These are phyloP conservation scores for Rhinolophus sinicus DNA, from an alignment of 2,113 vertebrate species.

Conservation along the genomic window DNA sequence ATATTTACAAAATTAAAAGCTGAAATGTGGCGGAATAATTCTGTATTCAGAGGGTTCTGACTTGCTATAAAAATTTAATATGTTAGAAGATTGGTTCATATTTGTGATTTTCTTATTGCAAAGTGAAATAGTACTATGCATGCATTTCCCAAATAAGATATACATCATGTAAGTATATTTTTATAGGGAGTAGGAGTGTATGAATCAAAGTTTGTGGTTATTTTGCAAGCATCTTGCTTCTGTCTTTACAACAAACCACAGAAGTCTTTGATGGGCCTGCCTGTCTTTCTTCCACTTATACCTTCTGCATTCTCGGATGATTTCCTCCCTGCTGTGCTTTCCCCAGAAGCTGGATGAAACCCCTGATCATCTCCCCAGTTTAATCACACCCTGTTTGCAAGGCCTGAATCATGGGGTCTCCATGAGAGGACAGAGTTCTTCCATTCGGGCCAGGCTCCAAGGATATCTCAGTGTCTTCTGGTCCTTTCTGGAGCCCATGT, in stretches of 20 bases:
- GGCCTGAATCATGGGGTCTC: not conserved
- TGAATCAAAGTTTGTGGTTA: not conserved
- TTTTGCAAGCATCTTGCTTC: not conserved
- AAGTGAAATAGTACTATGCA: not conserved
- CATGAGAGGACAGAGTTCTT: not conserved
- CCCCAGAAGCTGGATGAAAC: not conserved
- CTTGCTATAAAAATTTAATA: not conserved
- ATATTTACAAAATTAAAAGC: slow-evolving; percentile 4
- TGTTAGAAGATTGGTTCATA: not conserved
- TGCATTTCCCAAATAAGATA: not conserved
- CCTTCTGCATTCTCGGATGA: not conserved
- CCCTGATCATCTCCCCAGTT: not conserved
- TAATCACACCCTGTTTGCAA: not conserved
- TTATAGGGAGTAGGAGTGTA: not conserved
- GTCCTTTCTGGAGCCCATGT: not conserved
- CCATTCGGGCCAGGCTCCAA: not conserved
- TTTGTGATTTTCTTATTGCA: not conserved
- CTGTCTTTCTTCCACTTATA: not conserved
- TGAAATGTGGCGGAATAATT: slow-evolving; percentile 8
- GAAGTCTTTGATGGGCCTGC: not conserved
- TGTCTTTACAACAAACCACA: not conserved
- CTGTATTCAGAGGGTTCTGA: not conserved
- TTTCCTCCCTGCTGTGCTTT: not conserved
- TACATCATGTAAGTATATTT: not conserved
- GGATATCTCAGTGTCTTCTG: not conserved